Percentiles rank a stretch among this genome's conserved stretches.
phyloP scores from a whole-genome alignment of 2,113 vertebrate species.

The Sinocyclocheilus anshuiensis region DNA sequence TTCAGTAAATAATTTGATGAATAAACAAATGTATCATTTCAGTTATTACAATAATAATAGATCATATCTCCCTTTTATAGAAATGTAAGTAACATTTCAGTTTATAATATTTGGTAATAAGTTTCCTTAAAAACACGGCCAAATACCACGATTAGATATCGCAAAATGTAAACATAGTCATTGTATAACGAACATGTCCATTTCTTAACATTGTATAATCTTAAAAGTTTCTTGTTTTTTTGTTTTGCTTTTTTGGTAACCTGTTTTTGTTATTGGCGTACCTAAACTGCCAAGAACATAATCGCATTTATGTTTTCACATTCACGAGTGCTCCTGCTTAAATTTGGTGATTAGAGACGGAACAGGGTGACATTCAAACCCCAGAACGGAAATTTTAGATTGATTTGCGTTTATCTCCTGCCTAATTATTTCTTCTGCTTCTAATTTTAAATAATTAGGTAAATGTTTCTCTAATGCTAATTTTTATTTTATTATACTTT shows the following conservation, averaged over 20 bases:
- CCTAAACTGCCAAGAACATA: not conserved
- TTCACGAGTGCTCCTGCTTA: not conserved
- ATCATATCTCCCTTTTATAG: not conserved
- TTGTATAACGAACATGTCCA: not conserved
- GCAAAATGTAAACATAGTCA: not conserved
- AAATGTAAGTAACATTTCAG: not conserved
- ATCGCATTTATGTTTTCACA: constrained; percentile 39
- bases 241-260: too few species aligned
- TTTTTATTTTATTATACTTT: not conserved
- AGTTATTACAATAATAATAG: not conserved
- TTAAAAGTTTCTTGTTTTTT: not conserved
- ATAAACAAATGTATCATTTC: not conserved
- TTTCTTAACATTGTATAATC: not conserved
- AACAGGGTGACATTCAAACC: not conserved
- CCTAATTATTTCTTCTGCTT: not conserved
- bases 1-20: not conserved
- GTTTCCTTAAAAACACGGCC: not conserved
- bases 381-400: not conserved
- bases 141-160: not conserved
- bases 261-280: not conserved
- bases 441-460: not conserved
- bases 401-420: not conserved
- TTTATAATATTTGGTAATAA: not conserved
- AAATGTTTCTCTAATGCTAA: not conserved
- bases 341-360: not conserved